These are phyloP conservation scores for Saguinus oedipus DNA, from an alignment of 2,797 vertebrate genomes.

Conservation along the genomic window DNA sequence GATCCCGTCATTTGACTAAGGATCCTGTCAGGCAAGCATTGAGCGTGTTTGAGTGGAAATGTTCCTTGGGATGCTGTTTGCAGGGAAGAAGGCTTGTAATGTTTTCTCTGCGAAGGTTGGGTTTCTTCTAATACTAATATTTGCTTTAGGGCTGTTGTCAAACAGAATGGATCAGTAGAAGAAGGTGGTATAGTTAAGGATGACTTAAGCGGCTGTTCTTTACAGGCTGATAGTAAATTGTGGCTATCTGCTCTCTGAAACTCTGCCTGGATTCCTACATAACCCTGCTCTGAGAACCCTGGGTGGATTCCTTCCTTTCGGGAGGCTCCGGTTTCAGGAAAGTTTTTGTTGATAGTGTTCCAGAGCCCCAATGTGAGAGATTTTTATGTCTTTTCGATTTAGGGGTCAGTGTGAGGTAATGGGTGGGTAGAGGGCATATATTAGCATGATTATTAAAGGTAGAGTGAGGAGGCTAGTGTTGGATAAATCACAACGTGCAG, in stretches of 20 bases:
- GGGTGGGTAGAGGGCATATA: neutral
- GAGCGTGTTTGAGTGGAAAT: neutral
- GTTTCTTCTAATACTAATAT: slow-evolving; percentile 58
- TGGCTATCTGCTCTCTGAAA: neutral
- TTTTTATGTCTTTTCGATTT: neutral
- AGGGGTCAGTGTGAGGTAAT: neutral
- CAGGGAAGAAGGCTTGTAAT: neutral
- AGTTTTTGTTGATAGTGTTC: neutral
- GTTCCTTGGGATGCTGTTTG: slow-evolving; percentile 1
- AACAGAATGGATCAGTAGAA: neutral
- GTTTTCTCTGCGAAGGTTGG: slow-evolving; percentile 48
- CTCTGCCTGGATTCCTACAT: slow-evolving; percentile 3
- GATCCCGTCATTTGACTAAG: neutral
- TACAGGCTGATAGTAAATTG: neutral
- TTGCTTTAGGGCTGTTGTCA: slow-evolving; percentile 53
- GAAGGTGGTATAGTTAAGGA: neutral
- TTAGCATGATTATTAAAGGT: neutral
- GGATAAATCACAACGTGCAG: neutral
- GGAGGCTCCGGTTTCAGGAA: neutral
- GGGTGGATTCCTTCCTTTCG: slow-evolving; percentile 19
- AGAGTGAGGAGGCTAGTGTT: neutral
- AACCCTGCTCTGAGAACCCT: neutral
- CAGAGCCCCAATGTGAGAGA: neutral
- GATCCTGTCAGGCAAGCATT: neutral
- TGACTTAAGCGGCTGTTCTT: neutral